These are phyloP conservation scores for Orussus abietinus DNA, from an alignment of 1,140 invertebrate genomes.

Conservation along the genomic window DNA sequence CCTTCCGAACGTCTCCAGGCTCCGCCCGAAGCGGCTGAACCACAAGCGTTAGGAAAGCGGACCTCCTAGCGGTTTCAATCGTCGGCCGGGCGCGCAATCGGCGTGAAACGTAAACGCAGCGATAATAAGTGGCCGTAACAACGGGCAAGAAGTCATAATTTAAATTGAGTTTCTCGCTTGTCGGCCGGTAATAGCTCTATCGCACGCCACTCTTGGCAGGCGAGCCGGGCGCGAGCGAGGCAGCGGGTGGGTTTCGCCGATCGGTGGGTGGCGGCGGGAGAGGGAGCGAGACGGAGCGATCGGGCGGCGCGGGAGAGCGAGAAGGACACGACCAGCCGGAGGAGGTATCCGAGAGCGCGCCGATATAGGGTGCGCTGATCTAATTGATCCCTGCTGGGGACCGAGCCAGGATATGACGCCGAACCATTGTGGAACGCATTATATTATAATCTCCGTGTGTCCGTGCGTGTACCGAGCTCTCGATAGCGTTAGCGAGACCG, in stretches of 20 bases:
- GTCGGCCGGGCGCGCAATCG: conserved; percentile 14
- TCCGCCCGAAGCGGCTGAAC: too few species aligned
- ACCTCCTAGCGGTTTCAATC: too few species aligned
- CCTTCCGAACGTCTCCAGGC: too few species aligned
- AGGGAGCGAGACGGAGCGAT: conserved; percentile 9
- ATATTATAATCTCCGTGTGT: conserved; percentile 39
- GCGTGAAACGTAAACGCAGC: conserved; percentile 33
- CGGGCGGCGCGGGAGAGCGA: conserved; percentile 2
- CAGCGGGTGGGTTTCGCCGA: too few species aligned
- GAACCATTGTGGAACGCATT: conserved; percentile 49
- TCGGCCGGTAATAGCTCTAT: conserved; percentile 36
- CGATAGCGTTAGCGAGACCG: too few species aligned
- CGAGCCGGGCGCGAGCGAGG: conserved; percentile 15
- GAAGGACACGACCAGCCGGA: conserved; percentile 10
- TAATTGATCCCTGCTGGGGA: conserved; percentile 46
- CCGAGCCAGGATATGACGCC: conserved; percentile 49
- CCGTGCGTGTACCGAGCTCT: conserved; percentile 9
- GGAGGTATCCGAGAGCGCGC: conserved; percentile 15
- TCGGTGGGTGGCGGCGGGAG: too few species aligned
- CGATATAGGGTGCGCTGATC: conserved; percentile 43
- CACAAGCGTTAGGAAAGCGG: too few species aligned
- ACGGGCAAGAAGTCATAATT: conserved; percentile 37
- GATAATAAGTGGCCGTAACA: conserved; percentile 38
- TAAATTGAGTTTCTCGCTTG: conserved; percentile 42
- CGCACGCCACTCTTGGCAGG: conserved; percentile 33